Evolutionary conservation across 2,113 vertebrate genomes (phyloP).

Genomic region (Urocynchramus pylzowi): DNA sequence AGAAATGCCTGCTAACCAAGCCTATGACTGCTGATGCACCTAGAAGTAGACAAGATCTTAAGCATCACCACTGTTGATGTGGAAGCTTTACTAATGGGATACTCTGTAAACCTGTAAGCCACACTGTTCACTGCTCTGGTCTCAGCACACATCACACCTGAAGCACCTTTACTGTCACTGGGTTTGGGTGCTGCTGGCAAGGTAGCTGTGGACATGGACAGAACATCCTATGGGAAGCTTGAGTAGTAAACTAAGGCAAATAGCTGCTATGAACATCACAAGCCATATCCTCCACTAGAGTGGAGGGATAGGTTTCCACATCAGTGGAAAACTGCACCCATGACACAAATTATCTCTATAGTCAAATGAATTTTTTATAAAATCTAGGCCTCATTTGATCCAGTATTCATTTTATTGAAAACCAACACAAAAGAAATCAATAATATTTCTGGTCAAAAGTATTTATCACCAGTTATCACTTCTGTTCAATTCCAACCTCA

Average conservation of each 20-base stretch:
- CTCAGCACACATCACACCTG: not conserved
- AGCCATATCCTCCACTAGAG: not conserved
- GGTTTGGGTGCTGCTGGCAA: not conserved
- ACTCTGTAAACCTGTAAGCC: not conserved
- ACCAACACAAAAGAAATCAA: not conserved
- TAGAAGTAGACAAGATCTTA: not conserved
- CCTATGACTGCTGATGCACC: not conserved
- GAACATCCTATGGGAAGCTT: not conserved
- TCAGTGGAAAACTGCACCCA: not conserved
- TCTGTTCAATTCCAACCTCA: not conserved
- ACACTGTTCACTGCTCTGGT: not conserved
- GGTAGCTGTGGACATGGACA: not conserved
- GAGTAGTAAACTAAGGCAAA: not conserved
- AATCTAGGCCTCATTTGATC: not conserved
- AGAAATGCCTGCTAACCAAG: not conserved
- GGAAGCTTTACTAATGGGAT: not conserved
- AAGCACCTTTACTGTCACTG: not conserved
- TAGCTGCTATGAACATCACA: not conserved
- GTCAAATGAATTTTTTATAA: not conserved
- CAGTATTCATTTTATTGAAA: not conserved
- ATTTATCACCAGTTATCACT: not conserved
- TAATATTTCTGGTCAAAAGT: not conserved
- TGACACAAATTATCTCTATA: not conserved
- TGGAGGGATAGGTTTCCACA: not conserved
- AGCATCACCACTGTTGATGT: accelerated